These are phyloP conservation scores for Sphaerophoria taeniata DNA, from an alignment of 2,888 invertebrate species.

Conservation along the genomic window DNA sequence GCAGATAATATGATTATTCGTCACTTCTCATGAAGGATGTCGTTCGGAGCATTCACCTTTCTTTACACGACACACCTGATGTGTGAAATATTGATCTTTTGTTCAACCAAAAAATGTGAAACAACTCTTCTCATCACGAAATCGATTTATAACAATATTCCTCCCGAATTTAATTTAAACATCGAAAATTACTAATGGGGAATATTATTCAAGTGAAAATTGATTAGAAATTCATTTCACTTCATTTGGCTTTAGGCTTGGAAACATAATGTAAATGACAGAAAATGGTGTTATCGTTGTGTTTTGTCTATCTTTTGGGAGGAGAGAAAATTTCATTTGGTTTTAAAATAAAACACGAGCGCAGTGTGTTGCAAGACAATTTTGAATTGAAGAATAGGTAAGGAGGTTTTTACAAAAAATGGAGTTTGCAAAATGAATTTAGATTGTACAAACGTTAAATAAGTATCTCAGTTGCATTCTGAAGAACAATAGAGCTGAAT, in stretches of 20 bases:
- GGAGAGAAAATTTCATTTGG: too few relatives aligned
- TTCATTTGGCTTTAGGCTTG: slow-evolving; percentile 43
- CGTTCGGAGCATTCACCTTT: neutral
- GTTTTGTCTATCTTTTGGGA: too few relatives aligned
- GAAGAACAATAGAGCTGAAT: too few relatives aligned
- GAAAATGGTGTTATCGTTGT: too few relatives aligned
- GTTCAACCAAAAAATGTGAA: slow-evolving; percentile 26
- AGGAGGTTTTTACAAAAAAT: too few relatives aligned
- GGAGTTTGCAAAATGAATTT: too few relatives aligned
- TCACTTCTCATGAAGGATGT: slow-evolving; percentile 45
- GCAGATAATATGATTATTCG: neutral
- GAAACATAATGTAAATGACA: too few relatives aligned
- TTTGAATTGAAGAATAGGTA: too few relatives aligned
- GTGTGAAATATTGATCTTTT: slow-evolving; percentile 28
- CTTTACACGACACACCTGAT: neutral
- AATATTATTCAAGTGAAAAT: slow-evolving; percentile 70
- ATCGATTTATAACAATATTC: slow-evolving; percentile 16
- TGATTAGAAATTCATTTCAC: slow-evolving; percentile 72
- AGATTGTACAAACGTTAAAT: too few relatives aligned
- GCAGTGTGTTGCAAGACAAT: too few relatives aligned
- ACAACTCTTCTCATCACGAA: neutral
- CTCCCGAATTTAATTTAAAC: slow-evolving; percentile 41
- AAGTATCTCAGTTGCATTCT: too few relatives aligned
- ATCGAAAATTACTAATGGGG: slow-evolving; percentile 45
- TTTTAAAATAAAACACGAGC: too few relatives aligned